A percentile compares a stretch with the other conserved stretches of the same genome.
These are phyloP conservation scores for Oeneis ivallda DNA, from an alignment of 2,888 invertebrate genomes.

Conservation along the genomic window DNA sequence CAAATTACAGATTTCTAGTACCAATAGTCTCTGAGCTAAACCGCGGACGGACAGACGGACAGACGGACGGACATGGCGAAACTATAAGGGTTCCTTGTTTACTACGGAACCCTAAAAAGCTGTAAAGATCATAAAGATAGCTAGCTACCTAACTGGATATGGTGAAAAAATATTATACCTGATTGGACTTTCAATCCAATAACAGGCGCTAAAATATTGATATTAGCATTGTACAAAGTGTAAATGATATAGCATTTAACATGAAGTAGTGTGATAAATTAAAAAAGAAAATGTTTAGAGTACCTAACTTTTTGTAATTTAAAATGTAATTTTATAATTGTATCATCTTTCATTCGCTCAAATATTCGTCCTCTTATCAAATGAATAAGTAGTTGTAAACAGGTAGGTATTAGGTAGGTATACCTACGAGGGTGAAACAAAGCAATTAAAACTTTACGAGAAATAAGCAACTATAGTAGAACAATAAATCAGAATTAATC, in stretches of 20 bases:
- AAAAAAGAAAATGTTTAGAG: neutral
- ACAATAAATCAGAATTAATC: slow-evolving; percentile 16
- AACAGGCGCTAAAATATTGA: no score
- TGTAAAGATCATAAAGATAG: no score
- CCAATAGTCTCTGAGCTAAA: no score
- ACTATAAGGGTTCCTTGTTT: no score
- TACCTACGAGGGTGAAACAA: neutral
- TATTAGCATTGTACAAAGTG: no score
- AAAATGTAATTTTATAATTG: neutral
- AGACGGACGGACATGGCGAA: no score
- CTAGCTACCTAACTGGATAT: no score
- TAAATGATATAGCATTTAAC: neutral
- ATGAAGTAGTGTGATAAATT: neutral
- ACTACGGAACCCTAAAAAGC: no score
- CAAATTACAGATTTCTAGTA: no score
- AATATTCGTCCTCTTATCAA: neutral
- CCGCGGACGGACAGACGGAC: no score
- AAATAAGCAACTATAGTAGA: neutral
- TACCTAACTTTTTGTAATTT: neutral
- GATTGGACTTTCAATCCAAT: no score
- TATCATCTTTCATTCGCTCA: neutral
- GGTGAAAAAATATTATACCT: no score
- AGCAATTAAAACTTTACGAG: neutral
- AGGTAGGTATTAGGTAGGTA: neutral
- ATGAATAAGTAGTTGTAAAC: neutral